Percentiles rank a stretch among this genome's conserved stretches.
phyloP scores from a whole-genome alignment of 2,113 vertebrate genomes.

The Atlantisia rogersi region DNA sequence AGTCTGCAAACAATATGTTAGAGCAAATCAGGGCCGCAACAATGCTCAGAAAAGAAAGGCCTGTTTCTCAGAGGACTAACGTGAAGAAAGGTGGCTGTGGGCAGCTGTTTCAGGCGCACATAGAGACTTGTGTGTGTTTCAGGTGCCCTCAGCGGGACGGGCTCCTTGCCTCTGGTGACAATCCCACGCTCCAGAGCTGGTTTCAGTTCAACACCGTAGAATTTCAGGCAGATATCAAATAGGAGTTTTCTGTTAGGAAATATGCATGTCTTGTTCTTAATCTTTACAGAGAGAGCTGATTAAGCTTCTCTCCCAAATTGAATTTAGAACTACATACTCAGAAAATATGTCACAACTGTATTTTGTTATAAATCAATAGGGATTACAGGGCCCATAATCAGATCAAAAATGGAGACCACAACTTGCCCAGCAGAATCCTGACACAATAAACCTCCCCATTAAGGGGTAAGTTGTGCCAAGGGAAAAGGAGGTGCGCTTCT shows the following conservation, averaged over 20 bases:
- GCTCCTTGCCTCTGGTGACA: background rate
- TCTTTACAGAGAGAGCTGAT: background rate
- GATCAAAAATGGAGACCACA: background rate
- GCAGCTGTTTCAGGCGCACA: background rate
- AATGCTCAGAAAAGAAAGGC: background rate
- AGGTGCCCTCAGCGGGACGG: background rate
- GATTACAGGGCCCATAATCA: background rate
- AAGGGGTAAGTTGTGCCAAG: background rate
- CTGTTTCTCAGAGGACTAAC: background rate
- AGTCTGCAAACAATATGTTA: constrained; percentile 54
- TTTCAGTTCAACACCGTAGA: fast-evolving
- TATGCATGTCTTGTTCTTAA: background rate
- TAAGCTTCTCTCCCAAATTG: background rate
- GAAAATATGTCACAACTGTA: background rate
- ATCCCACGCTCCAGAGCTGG: background rate
- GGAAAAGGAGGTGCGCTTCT: background rate
- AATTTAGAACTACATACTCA: background rate
- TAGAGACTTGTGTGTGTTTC: background rate
- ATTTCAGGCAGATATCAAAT: background rate
- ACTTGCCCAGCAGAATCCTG: background rate
- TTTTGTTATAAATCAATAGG: background rate
- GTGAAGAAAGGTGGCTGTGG: background rate
- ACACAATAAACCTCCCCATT: background rate
- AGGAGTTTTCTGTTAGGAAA: background rate
- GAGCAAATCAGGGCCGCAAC: background rate